Evolutionary conservation across 2,797 vertebrate genomes (phyloP).

Genomic region (Nannoperca australis): DNA sequence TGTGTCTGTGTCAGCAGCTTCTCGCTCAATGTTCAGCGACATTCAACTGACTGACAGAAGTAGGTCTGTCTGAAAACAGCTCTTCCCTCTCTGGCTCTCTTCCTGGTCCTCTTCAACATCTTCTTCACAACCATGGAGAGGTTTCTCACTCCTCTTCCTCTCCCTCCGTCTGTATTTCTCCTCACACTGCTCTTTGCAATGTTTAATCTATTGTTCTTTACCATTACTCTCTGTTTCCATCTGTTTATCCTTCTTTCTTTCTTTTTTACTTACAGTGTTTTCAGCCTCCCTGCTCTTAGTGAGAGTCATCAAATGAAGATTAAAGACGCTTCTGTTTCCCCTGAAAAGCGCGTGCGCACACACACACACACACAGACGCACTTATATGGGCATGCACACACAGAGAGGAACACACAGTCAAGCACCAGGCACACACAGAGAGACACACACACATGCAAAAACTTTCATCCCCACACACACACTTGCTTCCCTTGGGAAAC

Average conservation of each 20-base stretch:
- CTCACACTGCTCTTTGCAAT: neutral
- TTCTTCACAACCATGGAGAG: constrained; percentile 22
- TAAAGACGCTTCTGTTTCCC: constrained; percentile 80
- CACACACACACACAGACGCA: constrained; percentile 18
- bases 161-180: constrained; percentile 2
- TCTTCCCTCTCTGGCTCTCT: constrained; percentile 42
- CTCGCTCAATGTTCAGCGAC: constrained; percentile 21
- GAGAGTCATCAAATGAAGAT: constrained; percentile 85
- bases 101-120: constrained; percentile 48
- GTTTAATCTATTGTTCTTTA: constrained; percentile 7
- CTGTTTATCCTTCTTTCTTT: neutral
- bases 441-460: constrained; percentile 28
- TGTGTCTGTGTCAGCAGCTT: constrained; percentile 27
- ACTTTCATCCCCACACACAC: constrained; percentile 7
- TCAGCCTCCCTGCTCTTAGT: constrained; percentile 61
- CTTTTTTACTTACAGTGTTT: constrained; percentile 39
- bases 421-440: neutral
- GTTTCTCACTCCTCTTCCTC: constrained; percentile 15
- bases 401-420: neutral
- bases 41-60: constrained; percentile 68
- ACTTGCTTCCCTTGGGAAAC: constrained; percentile 72
- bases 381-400: neutral
- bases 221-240: neutral
- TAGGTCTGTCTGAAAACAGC: constrained; percentile 63
- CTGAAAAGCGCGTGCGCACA: constrained; percentile 59